Conservation (phyloP, 2,888 invertebrate genomes). For the Polydesmus complanatus region DNA sequence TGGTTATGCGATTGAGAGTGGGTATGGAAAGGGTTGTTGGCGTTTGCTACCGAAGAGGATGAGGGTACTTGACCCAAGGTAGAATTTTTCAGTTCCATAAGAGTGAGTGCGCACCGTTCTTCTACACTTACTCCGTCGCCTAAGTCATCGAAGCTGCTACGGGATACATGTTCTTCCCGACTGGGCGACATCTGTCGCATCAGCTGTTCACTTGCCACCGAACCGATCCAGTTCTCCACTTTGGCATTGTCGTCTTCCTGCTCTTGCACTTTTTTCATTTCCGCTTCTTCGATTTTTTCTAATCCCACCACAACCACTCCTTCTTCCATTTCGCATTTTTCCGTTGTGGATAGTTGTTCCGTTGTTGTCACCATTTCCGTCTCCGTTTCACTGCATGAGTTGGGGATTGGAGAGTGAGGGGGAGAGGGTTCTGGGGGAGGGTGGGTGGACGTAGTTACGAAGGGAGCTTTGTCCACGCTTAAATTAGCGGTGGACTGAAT, state of each 20-base stretch:
- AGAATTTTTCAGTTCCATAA: constrained; percentile 16
- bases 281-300: constrained; percentile 7
- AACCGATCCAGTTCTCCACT: neutral
- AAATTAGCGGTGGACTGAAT: constrained; percentile 28
- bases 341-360: too few relatives aligned
- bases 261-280: neutral
- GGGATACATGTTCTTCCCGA: neutral
- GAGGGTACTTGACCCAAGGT: constrained; percentile 10
- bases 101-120: constrained; percentile 17
- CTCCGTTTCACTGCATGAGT: constrained; percentile 6
- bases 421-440: neutral
- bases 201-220: neutral
- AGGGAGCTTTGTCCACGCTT: neutral
- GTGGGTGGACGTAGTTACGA: constrained; percentile 1
- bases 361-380: neutral
- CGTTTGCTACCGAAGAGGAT: neutral
- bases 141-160: constrained; percentile 5
- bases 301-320: neutral
- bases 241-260: neutral
- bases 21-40: neutral
- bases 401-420: constrained; percentile 9
- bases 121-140: constrained; percentile 17
- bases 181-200: neutral
- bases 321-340: too few relatives aligned
- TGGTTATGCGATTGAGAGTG: neutral